phyloP scores from a whole-genome alignment of 2,113 vertebrate species.

The Hydrolagus affinis region DNA sequence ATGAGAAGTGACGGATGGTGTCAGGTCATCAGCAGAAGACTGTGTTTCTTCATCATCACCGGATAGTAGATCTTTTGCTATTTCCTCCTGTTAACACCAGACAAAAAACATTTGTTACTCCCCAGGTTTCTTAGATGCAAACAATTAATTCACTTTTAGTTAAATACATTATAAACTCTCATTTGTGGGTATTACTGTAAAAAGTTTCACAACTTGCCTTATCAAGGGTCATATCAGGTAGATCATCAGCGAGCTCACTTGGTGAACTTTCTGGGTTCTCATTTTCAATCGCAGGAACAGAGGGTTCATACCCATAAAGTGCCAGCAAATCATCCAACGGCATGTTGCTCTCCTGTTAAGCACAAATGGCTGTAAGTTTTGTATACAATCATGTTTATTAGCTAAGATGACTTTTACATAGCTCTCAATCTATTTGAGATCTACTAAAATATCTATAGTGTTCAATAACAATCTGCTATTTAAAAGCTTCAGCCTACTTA shows the following conservation, averaged over 20 bases:
- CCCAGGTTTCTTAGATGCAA: neutral
- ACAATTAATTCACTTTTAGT: neutral
- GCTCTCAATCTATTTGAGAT: neutral
- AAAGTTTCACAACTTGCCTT: slow-evolving; percentile 64
- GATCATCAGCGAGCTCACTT: slow-evolving; percentile 86
- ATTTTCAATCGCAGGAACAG: slow-evolving; percentile 63
- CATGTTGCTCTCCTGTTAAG: slow-evolving; percentile 85
- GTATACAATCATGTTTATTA: neutral
- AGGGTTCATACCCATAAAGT: slow-evolving; percentile 87
- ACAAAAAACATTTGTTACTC: slow-evolving; percentile 3
- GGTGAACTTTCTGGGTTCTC: slow-evolving; percentile 88
- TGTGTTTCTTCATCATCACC: slow-evolving; percentile 97
- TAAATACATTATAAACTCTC: neutral
- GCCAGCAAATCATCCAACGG: slow-evolving; percentile 87
- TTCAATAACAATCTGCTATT: neutral
- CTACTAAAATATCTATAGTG: neutral
- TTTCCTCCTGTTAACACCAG: slow-evolving; percentile 73
- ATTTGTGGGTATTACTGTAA: slow-evolving; percentile 32
- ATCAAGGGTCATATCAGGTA: slow-evolving; percentile 96
- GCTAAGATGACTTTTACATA: neutral
- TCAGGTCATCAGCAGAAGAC: slow-evolving; percentile 95
- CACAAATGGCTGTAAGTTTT: slow-evolving; percentile 21
- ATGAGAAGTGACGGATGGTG: slow-evolving; percentile 90
- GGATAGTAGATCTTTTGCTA: slow-evolving; percentile 93
- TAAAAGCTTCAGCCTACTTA: too few relatives aligned